Percentiles rank a stretch among this genome's conserved stretches.
Evolutionary conservation across 2,113 vertebrate genomes (phyloP).

Genomic region (Notarius quadriscutis): DNA sequence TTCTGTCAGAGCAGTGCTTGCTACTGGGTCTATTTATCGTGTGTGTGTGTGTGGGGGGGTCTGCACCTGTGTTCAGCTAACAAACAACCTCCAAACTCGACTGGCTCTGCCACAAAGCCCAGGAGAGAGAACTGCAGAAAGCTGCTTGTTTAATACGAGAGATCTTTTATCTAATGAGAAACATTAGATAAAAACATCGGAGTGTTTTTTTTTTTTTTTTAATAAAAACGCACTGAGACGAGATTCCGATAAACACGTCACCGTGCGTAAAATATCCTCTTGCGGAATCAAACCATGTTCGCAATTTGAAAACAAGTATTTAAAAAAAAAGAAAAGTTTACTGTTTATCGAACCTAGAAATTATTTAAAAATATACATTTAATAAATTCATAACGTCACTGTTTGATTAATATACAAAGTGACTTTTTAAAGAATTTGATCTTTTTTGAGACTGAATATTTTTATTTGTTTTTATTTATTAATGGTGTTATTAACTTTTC

Average conservation of each 20-base stretch:
- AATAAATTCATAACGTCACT: not conserved
- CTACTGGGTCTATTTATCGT: constrained; percentile 74
- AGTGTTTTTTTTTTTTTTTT: not conserved
- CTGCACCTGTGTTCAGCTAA: constrained; percentile 76
- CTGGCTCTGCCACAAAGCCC: constrained; percentile 72
- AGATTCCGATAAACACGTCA: not conserved
- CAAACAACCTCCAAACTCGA: constrained; percentile 70
- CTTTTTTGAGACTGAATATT: not conserved
- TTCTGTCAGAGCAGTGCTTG: constrained; percentile 78
- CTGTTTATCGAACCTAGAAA: not conserved
- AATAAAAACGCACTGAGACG: not conserved
- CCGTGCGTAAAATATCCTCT: not conserved
- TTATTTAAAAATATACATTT: not conserved
- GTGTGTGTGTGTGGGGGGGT: constrained; percentile 49
- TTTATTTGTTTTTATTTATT: too few species aligned
- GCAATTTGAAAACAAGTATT: not conserved
- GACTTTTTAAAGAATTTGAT: not conserved
- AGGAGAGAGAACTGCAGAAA: constrained; percentile 55
- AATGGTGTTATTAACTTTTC: not conserved
- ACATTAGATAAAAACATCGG: not conserved
- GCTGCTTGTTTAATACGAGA: not conserved
- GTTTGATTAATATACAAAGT: not conserved
- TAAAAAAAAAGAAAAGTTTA: not conserved
- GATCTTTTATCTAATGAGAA: not conserved
- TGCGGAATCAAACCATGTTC: fast-evolving